phyloP scores from a whole-genome alignment of 2,888 invertebrate genomes.

The Pachydiplax longipennis region DNA sequence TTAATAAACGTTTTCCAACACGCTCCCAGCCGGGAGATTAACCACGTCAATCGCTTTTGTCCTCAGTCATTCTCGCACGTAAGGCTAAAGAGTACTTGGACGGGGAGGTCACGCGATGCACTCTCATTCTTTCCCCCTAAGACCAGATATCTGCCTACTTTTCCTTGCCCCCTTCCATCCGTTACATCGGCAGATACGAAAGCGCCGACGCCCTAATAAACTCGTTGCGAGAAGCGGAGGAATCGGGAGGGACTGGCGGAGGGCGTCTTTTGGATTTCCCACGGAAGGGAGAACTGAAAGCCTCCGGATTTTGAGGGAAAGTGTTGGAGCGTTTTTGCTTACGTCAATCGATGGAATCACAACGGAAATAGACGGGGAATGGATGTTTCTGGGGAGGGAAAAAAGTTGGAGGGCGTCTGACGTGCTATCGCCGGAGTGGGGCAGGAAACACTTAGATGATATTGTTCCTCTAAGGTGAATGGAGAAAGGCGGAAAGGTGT shows the following conservation, averaged over 20 bases:
- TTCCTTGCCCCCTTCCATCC: background rate
- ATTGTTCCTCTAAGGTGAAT: conserved; percentile 19
- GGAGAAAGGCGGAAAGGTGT: background rate
- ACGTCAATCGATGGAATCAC: conserved; percentile 9
- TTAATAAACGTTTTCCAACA: background rate
- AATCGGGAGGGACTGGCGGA: background rate
- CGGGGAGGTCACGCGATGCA: conserved; percentile 13
- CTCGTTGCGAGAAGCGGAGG: background rate
- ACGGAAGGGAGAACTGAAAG: background rate
- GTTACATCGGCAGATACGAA: background rate
- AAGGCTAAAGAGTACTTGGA: background rate
- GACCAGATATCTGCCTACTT: background rate
- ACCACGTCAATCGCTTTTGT: background rate
- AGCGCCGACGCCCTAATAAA: conserved; percentile 13
- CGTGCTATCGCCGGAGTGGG: too few species aligned
- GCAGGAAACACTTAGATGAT: conserved; percentile 18
- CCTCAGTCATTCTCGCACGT: conserved; percentile 29
- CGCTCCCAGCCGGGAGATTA: background rate
- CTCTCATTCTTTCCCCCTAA: background rate
- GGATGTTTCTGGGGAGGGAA: conserved; percentile 7
- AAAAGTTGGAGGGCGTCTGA: background rate
- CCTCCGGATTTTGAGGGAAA: background rate
- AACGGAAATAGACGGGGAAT: background rate
- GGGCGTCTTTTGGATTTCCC: background rate
- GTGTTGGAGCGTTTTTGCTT: background rate